Evolutionary conservation across 2,797 vertebrate genomes (phyloP).

Genomic region (Sitta carolinensis): DNA sequence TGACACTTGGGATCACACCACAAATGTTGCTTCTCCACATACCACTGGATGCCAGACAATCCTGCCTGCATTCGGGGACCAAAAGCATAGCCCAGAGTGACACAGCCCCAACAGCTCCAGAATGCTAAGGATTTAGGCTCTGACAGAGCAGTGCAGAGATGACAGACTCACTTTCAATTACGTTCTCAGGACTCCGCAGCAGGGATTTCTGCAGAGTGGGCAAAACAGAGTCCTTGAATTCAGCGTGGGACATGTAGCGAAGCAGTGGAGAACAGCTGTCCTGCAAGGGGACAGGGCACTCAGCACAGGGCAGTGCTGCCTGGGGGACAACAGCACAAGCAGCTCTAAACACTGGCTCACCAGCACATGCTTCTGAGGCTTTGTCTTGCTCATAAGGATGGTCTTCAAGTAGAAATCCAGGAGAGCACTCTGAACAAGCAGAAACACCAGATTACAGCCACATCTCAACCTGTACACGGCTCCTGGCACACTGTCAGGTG

Average conservation of each 20-base stretch:
- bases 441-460: background rate
- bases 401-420: conserved; percentile 94
- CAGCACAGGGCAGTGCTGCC: background rate
- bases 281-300: conserved; percentile 69
- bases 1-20: conserved; percentile 1
- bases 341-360: conserved; percentile 69
- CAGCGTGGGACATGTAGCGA: conserved; percentile 87
- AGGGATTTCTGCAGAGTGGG: conserved; percentile 93
- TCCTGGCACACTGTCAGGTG: fast-evolving
- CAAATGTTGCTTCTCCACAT: background rate
- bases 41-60: background rate
- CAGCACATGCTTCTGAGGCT: conserved; percentile 89
- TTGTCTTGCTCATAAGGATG: conserved; percentile 92
- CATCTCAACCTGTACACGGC: background rate
- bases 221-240: conserved; percentile 92
- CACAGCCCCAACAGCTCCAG: background rate
- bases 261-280: conserved; percentile 87
- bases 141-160: background rate
- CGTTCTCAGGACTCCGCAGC: conserved; percentile 94
- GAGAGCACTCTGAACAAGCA: conserved; percentile 80
- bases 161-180: conserved; percentile 88
- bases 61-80: background rate
- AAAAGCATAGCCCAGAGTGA: background rate
- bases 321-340: background rate
- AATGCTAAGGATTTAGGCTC: background rate